Percentiles rank a stretch among this genome's conserved stretches.
phyloP scores from a whole-genome alignment of 30 jellyfish, hydroid and myxozoan genomes.

The Pseudorhiza aurosa region DNA sequence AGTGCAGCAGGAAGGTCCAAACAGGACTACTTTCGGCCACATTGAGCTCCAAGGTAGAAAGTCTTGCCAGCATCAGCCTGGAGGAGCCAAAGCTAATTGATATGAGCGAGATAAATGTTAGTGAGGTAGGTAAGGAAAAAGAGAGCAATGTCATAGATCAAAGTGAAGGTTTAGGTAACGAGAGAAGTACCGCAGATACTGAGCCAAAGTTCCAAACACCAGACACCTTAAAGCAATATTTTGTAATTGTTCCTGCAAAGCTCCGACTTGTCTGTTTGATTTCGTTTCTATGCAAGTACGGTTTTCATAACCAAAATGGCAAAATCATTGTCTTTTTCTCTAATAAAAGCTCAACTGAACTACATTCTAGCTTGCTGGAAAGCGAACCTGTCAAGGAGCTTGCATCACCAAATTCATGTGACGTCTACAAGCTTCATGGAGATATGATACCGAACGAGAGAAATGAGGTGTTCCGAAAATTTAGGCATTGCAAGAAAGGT shows the following conservation, averaged over 20 bases:
- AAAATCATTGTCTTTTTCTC: constrained; percentile 87
- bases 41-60: constrained; percentile 59
- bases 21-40: constrained; percentile 94
- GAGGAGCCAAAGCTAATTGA: constrained; percentile 70
- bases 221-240: constrained; percentile 69
- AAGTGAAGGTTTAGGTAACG: too few species aligned
- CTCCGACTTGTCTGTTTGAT: constrained; percentile 78
- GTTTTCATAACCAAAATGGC: constrained; percentile 6
- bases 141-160: background rate
- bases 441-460: constrained; percentile 82
- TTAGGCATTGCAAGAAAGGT: constrained; percentile 60
- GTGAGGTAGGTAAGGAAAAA: too few species aligned
- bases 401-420: background rate
- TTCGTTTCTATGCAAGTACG: constrained; percentile 36
- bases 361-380: constrained; percentile 43
- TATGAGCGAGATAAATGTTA: background rate
- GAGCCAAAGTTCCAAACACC: constrained; percentile 47
- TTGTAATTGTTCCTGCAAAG: constrained; percentile 91
- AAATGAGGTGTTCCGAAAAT: constrained; percentile 49
- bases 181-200: too few species aligned
- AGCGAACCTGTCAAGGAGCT: constrained; percentile 25
- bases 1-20: constrained; percentile 53
- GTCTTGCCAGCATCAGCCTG: constrained; percentile 74
- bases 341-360: constrained; percentile 70
- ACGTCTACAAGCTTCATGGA: constrained; percentile 83